Base-by-base conservation (phyloP, 2,888 invertebrate genomes). In the Latheticus oryzae region DNA sequence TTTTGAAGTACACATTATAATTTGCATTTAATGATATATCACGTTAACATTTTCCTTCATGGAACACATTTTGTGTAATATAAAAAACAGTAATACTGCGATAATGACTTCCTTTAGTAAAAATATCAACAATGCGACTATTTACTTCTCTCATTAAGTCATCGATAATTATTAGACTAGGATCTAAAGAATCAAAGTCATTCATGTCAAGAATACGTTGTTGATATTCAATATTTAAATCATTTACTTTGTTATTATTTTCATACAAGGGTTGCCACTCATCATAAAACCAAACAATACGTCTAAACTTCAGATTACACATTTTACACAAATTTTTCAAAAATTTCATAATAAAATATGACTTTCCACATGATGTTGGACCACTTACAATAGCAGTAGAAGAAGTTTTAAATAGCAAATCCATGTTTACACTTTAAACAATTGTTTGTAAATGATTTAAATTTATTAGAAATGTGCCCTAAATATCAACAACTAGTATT, bases 1-100 rank as follows among this genome's bases (percentile, higher is more conserved):
- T 67, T 54, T 64, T 65, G 43, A 65, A 66, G 13, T 42, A 64
- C 11, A 65, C 43, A 2, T 65, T 59, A 30, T 68, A 68, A 51
- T 66, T 61, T 3, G 66, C 57, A 42, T 66, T 66, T 17, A 64
- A 37, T 4, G 62, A 64, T 12, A 60, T 62, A 37, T 65, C 64
- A 12, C 63, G 40, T 21, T 63, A 61, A 1, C 63, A 58, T 48
- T 55, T 65, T 15, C 63, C 64, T 35, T 65, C 60, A 50, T 61
- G 59, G 48, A 66, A 67, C 11, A 67, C 11, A 50, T 65, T 67
- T 58, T 66, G 65, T 2, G 63, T 61, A 24, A 66, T 35, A 48
- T 59, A 42, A 24, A 42, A 42, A 13, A 63, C 28, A 65, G 26
- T 42, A 2, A 42, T 8, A 11, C 26, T 42, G 7, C 42, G 24